Evolutionary conservation across 2,797 vertebrate genomes (phyloP).

Genomic region (Periparus ater): DNA sequence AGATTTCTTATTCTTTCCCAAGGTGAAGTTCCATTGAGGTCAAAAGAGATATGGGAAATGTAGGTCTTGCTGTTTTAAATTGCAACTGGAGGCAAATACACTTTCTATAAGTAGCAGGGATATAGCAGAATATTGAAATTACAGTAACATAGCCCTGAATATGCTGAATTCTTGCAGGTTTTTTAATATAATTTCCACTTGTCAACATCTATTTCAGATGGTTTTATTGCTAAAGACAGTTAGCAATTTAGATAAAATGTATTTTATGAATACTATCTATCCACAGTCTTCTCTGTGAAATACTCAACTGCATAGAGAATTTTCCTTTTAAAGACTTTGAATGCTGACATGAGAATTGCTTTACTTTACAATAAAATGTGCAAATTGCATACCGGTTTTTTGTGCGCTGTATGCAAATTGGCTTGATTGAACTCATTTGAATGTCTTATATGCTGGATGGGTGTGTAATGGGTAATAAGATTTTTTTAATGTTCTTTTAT

Average conservation of each 20-base stretch:
- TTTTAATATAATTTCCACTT: conserved; percentile 61
- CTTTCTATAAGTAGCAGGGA: background rate
- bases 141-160: background rate
- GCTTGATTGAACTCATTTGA: background rate
- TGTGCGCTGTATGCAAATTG: conserved; percentile 10
- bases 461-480: background rate
- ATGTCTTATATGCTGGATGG: background rate
- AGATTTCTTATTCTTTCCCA: background rate
- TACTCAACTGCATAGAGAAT: background rate
- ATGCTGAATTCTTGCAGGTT: conserved; percentile 3
- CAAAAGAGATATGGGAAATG: background rate
- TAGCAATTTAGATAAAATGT: conserved; percentile 52
- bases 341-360: conserved; percentile 44
- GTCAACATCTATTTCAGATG: conserved; percentile 15
- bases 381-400: conserved; percentile 1
- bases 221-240: conserved; percentile 57
- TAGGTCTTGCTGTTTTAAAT: background rate
- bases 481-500: background rate
- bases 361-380: conserved; percentile 30
- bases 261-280: conserved; percentile 61
- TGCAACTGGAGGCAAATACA: background rate
- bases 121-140: conserved; percentile 32
- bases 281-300: conserved; percentile 28
- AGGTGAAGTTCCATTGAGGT: background rate
- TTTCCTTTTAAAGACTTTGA: conserved; percentile 43